These are phyloP conservation scores for Crotalus viridis DNA, from an alignment of 2,113 vertebrate genomes.

Conservation along the genomic window DNA sequence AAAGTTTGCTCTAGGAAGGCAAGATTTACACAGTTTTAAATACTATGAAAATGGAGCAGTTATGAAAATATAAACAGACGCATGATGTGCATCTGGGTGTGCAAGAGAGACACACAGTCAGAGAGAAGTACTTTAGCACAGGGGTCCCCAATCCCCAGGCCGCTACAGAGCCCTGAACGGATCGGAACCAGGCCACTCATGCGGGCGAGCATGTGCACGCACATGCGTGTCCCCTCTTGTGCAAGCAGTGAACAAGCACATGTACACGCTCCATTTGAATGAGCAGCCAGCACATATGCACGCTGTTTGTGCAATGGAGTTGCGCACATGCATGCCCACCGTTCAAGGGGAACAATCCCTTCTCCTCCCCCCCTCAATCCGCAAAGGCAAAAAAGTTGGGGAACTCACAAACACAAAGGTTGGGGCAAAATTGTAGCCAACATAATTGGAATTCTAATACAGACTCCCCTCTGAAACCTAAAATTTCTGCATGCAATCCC, in stretches of 20 bases:
- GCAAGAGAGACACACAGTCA: neutral
- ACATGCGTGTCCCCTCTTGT: neutral
- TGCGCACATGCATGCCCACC: accelerated
- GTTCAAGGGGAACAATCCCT: neutral
- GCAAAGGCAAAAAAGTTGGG: neutral
- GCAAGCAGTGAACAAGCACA: neutral
- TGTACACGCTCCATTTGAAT: neutral
- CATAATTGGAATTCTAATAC: neutral
- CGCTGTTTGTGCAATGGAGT: neutral
- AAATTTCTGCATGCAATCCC: neutral
- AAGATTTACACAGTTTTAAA: neutral
- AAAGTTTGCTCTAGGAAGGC: neutral
- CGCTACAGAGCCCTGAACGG: too few relatives aligned
- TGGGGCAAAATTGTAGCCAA: neutral
- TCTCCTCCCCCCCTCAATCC: neutral
- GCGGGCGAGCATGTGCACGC: neutral
- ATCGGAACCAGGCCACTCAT: neutral
- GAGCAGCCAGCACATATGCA: accelerated
- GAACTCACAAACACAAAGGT: neutral
- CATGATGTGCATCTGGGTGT: neutral
- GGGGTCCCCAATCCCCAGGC: too few relatives aligned
- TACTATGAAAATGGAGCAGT: neutral
- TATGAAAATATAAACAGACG: neutral
- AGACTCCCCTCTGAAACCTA: neutral
- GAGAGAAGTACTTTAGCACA: too few relatives aligned